Conservation (phyloP, 2,113 vertebrate genomes). For the Pachycephala philippinensis region DNA sequence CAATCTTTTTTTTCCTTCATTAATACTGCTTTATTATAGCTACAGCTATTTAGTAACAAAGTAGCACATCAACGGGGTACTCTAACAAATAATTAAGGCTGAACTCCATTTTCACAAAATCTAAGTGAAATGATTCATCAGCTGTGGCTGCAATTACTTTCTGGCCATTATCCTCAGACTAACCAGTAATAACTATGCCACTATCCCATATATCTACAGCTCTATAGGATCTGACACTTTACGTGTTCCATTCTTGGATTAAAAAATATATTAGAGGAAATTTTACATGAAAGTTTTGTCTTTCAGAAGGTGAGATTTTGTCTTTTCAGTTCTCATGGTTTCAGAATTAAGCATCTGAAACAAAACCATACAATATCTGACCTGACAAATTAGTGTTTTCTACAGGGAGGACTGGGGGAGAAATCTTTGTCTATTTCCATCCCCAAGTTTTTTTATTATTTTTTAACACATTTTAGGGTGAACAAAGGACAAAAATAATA, state of each 20-base stretch:
- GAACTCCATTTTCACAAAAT: conserved; percentile 56
- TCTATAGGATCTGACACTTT: neutral
- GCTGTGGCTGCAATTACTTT: conserved; percentile 49
- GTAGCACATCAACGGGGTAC: neutral
- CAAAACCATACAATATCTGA: neutral
- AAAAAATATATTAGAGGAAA: neutral
- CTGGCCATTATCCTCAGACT: conserved; percentile 13
- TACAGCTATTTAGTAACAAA: neutral
- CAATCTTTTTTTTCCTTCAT: neutral
- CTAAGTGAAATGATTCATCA: conserved; percentile 61
- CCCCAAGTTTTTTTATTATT: neutral
- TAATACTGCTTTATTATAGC: conserved; percentile 20
- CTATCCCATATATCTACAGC: neutral
- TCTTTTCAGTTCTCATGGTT: neutral
- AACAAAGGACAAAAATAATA: neutral
- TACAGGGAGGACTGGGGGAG: too few species aligned
- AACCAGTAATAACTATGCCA: conserved; percentile 22
- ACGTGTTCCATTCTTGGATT: neutral
- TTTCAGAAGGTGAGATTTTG: neutral
- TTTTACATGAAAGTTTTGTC: neutral
- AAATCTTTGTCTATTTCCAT: neutral
- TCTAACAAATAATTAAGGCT: conserved; percentile 38
- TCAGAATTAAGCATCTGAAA: neutral
- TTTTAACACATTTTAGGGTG: neutral
- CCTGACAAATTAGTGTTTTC: neutral